Evolutionary conservation across 1,140 invertebrate genomes (phyloP).

Genomic region (Zelostemma sp.): DNA sequence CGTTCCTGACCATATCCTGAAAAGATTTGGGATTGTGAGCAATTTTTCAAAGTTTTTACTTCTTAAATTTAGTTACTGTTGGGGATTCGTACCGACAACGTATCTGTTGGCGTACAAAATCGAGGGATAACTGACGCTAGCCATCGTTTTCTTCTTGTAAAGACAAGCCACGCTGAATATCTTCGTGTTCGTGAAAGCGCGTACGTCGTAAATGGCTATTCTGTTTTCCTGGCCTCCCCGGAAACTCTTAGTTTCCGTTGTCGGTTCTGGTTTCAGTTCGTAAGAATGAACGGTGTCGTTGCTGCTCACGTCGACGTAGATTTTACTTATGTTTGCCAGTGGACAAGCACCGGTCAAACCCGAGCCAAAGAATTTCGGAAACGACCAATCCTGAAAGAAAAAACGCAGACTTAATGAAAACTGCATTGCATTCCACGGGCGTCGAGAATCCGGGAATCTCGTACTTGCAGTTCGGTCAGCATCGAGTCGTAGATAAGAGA

Average conservation of each 20-base stretch:
- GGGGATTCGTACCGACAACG: conserved; percentile 85
- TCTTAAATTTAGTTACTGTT: no score
- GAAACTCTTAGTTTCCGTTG: conserved; percentile 71
- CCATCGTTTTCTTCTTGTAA: conserved; percentile 45
- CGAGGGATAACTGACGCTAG: conserved; percentile 75
- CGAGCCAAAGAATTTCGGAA: conserved; percentile 88
- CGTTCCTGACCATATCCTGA: no score
- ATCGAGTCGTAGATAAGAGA: conserved; percentile 87
- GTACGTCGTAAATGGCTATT: conserved; percentile 80
- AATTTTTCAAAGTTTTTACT: no score
- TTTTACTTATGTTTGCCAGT: conserved; percentile 80
- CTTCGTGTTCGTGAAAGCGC: conserved; percentile 55
- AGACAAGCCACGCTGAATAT: conserved; percentile 34
- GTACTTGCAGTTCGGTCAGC: conserved; percentile 57
- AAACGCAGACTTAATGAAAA: conserved; percentile 3
- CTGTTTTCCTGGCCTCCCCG: conserved; percentile 77
- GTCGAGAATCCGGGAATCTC: no score
- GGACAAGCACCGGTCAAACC: conserved; percentile 84
- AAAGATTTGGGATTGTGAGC: no score
- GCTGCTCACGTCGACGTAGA: conserved; percentile 87
- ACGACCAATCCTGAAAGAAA: conserved; percentile 80
- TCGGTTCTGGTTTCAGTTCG: conserved; percentile 73
- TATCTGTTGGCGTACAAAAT: conserved; percentile 84
- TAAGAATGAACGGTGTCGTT: conserved; percentile 73
- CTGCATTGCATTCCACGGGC: no score